phyloP scores from a whole-genome alignment of 23 tunicate genomes.

The Clavelina lepadiformis region DNA sequence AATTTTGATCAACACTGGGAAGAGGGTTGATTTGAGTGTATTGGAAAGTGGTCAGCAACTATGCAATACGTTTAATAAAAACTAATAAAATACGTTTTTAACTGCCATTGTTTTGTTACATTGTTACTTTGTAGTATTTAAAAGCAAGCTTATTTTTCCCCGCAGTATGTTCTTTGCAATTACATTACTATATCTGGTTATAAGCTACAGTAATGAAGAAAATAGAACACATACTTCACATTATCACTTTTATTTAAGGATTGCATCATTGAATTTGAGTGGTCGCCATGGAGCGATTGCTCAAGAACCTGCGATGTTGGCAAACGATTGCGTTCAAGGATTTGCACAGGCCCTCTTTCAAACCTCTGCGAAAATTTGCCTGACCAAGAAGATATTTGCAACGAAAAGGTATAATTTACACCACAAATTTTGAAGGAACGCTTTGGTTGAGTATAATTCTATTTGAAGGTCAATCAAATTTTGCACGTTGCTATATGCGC shows the following conservation, averaged over 20 bases:
- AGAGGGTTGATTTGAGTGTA: too few relatives aligned
- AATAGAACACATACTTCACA: background rate
- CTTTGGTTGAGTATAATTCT: background rate
- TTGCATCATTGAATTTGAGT: constrained; percentile 21
- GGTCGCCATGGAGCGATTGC: constrained; percentile 48
- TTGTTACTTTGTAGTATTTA: too few relatives aligned
- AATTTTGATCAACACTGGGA: background rate
- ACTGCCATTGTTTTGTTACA: too few relatives aligned
- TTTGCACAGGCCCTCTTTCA: constrained; percentile 1
- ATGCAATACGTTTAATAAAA: too few relatives aligned
- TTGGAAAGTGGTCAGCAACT: too few relatives aligned
- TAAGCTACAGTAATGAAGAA: background rate
- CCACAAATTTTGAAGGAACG: background rate
- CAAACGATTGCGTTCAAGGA: constrained; percentile 24
- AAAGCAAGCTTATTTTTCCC: background rate
- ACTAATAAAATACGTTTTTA: too few relatives aligned
- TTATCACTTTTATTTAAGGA: constrained; percentile 12
- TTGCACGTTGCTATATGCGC: too few relatives aligned
- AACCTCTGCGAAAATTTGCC: constrained; percentile 40
- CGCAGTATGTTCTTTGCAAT: background rate
- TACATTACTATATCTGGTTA: background rate
- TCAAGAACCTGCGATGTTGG: constrained; percentile 45
- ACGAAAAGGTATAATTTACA: constrained; percentile 16
- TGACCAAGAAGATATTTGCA: constrained; percentile 58
- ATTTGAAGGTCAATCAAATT: too few relatives aligned